Evolutionary conservation across 2,888 invertebrate species (phyloP).

Genomic region (Drosophila gaucha): DNA sequence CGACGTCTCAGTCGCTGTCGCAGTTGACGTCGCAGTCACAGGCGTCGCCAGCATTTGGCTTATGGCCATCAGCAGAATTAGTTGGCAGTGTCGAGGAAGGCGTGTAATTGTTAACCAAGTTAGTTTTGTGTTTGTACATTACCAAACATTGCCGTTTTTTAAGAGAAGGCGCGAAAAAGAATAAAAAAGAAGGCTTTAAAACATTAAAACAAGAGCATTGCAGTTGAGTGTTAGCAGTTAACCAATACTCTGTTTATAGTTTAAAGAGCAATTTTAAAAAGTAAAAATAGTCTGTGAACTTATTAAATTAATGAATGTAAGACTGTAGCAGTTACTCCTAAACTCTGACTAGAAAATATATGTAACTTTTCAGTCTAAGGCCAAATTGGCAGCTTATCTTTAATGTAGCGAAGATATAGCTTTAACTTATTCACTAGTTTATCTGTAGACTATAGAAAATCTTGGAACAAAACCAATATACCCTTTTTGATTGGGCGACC

Average conservation of each 20-base stretch:
- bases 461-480: not conserved
- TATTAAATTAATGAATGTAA: too few species aligned
- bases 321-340: not conserved
- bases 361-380: too few species aligned
- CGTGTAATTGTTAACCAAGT: conserved; percentile 80
- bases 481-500: not conserved
- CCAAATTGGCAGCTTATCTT: too few species aligned
- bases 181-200: conserved; percentile 15
- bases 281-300: too few species aligned
- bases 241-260: too few species aligned
- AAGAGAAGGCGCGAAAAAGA: conserved; percentile 17
- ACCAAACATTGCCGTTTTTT: conserved; percentile 60
- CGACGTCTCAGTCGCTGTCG: conserved; percentile 44
- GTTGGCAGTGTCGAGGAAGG: conserved; percentile 66
- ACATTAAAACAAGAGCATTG: conserved; percentile 10
- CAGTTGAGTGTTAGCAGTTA: not conserved
- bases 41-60: conserved; percentile 28
- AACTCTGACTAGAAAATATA: not conserved
- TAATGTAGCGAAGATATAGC: too few species aligned
- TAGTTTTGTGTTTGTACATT: conserved; percentile 66
- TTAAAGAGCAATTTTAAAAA: too few species aligned
- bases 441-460: not conserved
- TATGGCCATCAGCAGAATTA: conserved; percentile 59
- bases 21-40: conserved; percentile 23
- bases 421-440: too few species aligned